Base-by-base conservation (phyloP, 2,113 vertebrate genomes). In the Grammomys dolichurus region DNA sequence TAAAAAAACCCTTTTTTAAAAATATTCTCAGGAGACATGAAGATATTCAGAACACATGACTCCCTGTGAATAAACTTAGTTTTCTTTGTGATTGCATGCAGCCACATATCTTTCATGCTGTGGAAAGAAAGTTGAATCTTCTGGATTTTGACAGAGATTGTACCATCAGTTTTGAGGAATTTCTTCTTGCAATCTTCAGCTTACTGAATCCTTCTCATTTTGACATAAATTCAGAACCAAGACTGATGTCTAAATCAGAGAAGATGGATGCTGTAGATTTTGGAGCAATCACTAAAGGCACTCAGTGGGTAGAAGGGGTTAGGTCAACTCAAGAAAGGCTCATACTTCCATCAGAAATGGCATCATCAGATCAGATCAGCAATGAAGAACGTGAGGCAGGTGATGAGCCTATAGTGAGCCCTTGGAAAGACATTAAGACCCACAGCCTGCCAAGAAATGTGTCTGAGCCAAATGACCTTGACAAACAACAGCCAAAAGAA, bases 121-220 rank as follows among this genome's bases (percentile, higher is more conserved):
- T 97, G 85, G 88, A 97, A 24, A 97, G 65, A 93, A 96, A 94
- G 8, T 67, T 95, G 67, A 91, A 95, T 58, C 92, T 97, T 86
- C 86, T 96, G 90, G 58, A 90, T 84, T 54, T 36, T 67, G 77
- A 92, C n/a, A 86, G 40, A 8, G 33, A 95, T 13, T 46, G 40
- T 5, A 58, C 76, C 48, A 96, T 97, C 92, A 82, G 63, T 89
- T 97, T 98, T 93, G 88, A 95, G 31, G 95, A 97, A 70, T 98
- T 97, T 84, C 11, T 97, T 43, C 92, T 97, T 93, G 43, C 85
- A 63, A 65, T 96, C 72, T 97, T 97, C 81, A 95, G 75, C 60
- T 46, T 97, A 76, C 26, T 96, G 69, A 95, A 96, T 14, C 11
- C 90, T 70, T 90, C 81, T 89, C 78, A 94, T 87, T 73, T 58